Conservation (phyloP, 37 sponge, comb jelly and placozoan species). For the Mnemiopsis leidyi region DNA sequence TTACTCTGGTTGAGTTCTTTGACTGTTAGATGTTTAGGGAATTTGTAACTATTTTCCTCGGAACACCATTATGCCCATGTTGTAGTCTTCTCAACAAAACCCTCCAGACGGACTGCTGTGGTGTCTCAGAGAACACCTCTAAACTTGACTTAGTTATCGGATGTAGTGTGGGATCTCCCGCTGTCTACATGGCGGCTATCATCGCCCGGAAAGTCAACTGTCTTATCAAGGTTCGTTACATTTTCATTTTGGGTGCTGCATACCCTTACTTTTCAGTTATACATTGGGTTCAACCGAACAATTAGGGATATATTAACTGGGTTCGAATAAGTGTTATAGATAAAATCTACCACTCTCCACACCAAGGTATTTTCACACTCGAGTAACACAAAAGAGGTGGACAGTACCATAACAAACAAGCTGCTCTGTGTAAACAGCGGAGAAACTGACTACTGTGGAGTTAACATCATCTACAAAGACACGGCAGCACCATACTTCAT, state of each 20-base stretch:
- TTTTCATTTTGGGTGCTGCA: too few species aligned
- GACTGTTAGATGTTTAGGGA: too few species aligned
- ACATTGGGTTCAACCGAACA: too few species aligned
- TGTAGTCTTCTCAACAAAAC: too few species aligned
- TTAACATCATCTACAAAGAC: slow-evolving; percentile 57
- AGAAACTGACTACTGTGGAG: neutral
- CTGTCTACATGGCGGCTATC: slow-evolving; percentile 48
- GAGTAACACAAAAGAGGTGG: slow-evolving; percentile 30
- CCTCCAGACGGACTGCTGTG: slow-evolving; percentile 13
- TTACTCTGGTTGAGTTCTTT: too few species aligned
- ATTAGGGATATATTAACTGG: too few species aligned
- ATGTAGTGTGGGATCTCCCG: slow-evolving; percentile 49
- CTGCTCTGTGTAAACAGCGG: neutral
- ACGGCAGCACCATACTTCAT: slow-evolving; percentile 17
- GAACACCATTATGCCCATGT: too few species aligned
- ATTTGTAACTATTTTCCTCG: too few species aligned
- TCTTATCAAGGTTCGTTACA: slow-evolving; percentile 66
- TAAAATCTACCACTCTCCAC: too few species aligned
- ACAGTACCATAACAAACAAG: slow-evolving; percentile 20
- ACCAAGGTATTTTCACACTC: slow-evolving; percentile 47
- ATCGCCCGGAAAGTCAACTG: slow-evolving; percentile 37
- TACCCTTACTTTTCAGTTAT: too few species aligned
- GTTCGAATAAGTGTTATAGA: too few species aligned
- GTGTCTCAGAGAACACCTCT: neutral
- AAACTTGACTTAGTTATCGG: slow-evolving; percentile 39